Conservation (phyloP, 1,140 invertebrate species). For the Euwallacea fornicatus region DNA sequence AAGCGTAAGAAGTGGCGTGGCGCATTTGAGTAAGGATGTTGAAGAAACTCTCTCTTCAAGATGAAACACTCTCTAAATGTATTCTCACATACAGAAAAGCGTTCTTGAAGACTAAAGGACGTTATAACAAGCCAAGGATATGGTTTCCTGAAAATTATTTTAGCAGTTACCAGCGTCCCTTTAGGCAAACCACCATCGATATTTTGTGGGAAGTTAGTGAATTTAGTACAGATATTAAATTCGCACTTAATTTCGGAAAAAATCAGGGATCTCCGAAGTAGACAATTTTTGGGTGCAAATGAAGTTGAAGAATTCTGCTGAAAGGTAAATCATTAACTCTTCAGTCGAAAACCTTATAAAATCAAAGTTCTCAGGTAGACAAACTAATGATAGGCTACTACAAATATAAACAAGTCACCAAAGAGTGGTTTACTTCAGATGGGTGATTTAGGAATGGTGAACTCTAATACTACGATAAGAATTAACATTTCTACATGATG, state of each 20-base stretch:
- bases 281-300: background rate
- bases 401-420: constrained; percentile 72
- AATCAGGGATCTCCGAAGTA: background rate
- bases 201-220: background rate
- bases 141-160: background rate
- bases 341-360: too few relatives aligned
- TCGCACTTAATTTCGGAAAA: background rate
- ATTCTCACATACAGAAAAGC: background rate
- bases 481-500: constrained; percentile 74
- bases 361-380: too few relatives aligned
- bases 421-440: constrained; percentile 66
- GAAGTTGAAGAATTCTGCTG: background rate
- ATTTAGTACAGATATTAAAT: too few relatives aligned
- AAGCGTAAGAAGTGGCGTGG: constrained; percentile 55
- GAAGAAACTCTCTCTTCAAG: constrained; percentile 37
- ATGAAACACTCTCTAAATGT: constrained; percentile 8
- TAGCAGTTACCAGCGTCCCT: background rate
- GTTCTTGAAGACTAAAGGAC: background rate
- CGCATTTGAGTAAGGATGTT: constrained; percentile 55
- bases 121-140: background rate
- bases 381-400: constrained; percentile 64
- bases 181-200: background rate
- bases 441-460: constrained; percentile 85
- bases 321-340: background rate
- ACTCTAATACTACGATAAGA: constrained; percentile 75